phyloP scores from a whole-genome alignment of 2,797 vertebrate genomes.

The Discoglossus pictus region DNA sequence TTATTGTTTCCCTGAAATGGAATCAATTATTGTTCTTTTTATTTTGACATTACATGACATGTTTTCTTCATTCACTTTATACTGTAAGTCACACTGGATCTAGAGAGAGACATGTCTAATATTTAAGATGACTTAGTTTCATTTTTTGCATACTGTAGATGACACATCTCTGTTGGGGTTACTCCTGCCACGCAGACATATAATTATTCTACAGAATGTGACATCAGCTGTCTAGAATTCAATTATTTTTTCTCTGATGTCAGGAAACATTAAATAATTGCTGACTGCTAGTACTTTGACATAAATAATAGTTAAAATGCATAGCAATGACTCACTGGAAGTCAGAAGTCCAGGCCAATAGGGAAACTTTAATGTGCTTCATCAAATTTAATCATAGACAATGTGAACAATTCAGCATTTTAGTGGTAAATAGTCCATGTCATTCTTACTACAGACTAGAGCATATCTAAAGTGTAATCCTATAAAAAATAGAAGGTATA shows the following conservation, averaged over 20 bases:
- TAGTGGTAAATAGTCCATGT: conserved; percentile 12
- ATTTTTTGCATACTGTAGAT: conserved; percentile 44
- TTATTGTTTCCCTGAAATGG: not conserved
- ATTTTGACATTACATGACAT: not conserved
- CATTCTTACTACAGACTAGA: not conserved
- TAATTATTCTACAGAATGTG: conserved; percentile 51
- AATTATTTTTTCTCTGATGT: conserved; percentile 57
- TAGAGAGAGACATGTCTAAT: conserved; percentile 15
- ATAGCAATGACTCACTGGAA: conserved; percentile 44
- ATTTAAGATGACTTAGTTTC: conserved; percentile 36
- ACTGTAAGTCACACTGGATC: not conserved
- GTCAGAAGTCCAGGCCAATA: conserved; percentile 44
- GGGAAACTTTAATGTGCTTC: conserved; percentile 49
- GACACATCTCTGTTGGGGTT: conserved; percentile 46
- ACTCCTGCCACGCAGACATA: conserved; percentile 44
- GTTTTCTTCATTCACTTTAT: conserved; percentile 13
- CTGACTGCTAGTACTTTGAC: conserved; percentile 55
- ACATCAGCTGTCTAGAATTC: conserved; percentile 55
- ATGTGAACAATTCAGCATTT: conserved; percentile 45
- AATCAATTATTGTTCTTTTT: not conserved
- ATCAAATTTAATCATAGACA: conserved; percentile 39
- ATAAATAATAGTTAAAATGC: conserved; percentile 52
- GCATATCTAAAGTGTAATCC: not conserved
- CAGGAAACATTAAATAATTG: conserved; percentile 53
- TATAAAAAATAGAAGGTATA: no score